phyloP scores from a whole-genome alignment of 2,113 vertebrate species.

The Thamnophis sirtalis region DNA sequence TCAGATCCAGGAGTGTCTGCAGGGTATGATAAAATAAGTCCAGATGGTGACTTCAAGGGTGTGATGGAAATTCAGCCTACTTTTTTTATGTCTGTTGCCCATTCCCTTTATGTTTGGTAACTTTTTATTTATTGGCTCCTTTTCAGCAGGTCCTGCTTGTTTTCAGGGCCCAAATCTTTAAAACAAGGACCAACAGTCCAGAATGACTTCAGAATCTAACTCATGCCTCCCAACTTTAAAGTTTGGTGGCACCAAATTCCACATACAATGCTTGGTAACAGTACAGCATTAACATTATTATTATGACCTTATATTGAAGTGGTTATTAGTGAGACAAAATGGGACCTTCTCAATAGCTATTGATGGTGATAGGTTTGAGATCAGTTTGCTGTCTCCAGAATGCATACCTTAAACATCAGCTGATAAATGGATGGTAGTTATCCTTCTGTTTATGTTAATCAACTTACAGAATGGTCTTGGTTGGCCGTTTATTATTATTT shows the following conservation, averaged over 20 bases:
- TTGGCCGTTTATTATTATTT: not conserved
- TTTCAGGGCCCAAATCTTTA: not conserved
- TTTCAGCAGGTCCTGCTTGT: not conserved
- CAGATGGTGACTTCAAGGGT: not conserved
- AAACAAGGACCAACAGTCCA: not conserved
- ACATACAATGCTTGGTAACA: not conserved
- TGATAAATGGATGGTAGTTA: not conserved
- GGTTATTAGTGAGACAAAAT: not conserved
- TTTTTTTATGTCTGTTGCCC: not conserved
- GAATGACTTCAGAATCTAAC: not conserved
- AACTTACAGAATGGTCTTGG: not conserved
- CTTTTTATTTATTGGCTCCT: not conserved
- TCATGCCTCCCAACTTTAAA: not conserved
- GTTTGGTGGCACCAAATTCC: not conserved
- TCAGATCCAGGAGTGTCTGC: not conserved
- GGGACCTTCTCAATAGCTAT: not conserved
- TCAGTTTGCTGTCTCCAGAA: not conserved
- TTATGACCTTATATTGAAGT: not conserved
- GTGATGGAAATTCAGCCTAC: not conserved
- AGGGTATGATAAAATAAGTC: not conserved
- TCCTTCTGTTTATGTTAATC: not conserved
- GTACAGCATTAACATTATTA: not conserved
- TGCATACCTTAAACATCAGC: no score
- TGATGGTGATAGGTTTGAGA: not conserved
- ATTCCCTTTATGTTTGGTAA: not conserved